Percentiles rank a stretch among this genome's conserved stretches.
Conservation (phyloP, 2,113 vertebrate species). For the Aptenodytes patagonicus region DNA sequence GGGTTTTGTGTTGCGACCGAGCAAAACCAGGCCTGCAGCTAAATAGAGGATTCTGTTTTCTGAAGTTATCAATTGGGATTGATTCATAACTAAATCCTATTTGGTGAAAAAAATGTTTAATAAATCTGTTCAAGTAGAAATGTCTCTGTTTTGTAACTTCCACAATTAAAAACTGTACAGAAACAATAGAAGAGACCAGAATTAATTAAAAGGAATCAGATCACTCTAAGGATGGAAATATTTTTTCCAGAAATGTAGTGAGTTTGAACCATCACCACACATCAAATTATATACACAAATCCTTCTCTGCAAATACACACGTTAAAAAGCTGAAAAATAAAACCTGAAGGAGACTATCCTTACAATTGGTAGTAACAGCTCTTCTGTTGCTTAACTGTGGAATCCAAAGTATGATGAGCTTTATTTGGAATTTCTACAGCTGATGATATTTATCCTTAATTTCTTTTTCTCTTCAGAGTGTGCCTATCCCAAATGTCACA, state of each 20-base stretch:
- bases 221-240: background rate
- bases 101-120: background rate
- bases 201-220: background rate
- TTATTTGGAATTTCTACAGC: slow-evolving; percentile 30
- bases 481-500: slow-evolving; percentile 64
- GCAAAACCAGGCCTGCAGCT: background rate
- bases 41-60: background rate
- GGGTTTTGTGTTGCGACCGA: background rate
- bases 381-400: background rate
- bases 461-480: slow-evolving; percentile 50
- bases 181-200: background rate
- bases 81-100: background rate
- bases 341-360: background rate
- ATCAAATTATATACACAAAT: background rate
- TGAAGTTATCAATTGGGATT: background rate
- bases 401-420: background rate
- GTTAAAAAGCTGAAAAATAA: background rate
- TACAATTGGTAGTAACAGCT: background rate
- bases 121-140: background rate
- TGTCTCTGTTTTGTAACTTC: background rate
- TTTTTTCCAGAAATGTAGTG: background rate
- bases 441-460: slow-evolving; percentile 54
- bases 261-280: background rate
- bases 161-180: background rate
- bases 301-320: background rate